These are phyloP conservation scores for Thunnus albacares DNA, from an alignment of 2,797 vertebrate genomes.

Conservation along the genomic window DNA sequence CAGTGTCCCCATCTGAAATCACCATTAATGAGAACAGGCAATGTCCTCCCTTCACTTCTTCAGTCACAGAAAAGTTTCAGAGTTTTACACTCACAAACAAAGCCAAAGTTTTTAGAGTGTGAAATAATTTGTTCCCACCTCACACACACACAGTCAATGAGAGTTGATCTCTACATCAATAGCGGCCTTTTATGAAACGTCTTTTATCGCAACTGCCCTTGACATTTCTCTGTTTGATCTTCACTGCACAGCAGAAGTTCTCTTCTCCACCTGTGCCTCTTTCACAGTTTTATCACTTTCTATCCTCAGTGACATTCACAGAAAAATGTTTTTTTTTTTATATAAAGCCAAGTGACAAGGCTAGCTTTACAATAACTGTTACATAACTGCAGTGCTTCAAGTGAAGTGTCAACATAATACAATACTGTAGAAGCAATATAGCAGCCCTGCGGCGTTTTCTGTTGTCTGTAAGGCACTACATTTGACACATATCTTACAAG, in stretches of 20 bases:
- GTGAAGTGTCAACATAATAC: background rate
- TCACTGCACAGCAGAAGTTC: background rate
- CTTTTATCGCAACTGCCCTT: background rate
- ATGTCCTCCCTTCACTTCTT: background rate
- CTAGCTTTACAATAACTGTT: background rate
- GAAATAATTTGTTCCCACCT: background rate
- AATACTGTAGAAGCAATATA: background rate
- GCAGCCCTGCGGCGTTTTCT: background rate
- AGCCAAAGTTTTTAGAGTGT: background rate
- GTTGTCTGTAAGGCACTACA: background rate
- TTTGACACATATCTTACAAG: background rate
- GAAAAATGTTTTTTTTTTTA: background rate
- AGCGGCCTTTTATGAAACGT: background rate
- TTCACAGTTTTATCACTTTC: background rate
- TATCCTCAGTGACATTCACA: background rate
- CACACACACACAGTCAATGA: background rate
- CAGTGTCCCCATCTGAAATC: slow-evolving; percentile 9
- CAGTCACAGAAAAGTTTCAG: background rate
- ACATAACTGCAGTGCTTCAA: background rate
- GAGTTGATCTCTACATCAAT: background rate
- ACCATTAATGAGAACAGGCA: background rate
- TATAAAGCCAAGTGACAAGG: background rate
- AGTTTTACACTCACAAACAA: background rate
- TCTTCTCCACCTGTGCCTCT: background rate
- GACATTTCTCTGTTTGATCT: background rate